Evolutionary conservation across 2,797 vertebrate genomes (phyloP).

Genomic region (Enteromius anoplus): DNA sequence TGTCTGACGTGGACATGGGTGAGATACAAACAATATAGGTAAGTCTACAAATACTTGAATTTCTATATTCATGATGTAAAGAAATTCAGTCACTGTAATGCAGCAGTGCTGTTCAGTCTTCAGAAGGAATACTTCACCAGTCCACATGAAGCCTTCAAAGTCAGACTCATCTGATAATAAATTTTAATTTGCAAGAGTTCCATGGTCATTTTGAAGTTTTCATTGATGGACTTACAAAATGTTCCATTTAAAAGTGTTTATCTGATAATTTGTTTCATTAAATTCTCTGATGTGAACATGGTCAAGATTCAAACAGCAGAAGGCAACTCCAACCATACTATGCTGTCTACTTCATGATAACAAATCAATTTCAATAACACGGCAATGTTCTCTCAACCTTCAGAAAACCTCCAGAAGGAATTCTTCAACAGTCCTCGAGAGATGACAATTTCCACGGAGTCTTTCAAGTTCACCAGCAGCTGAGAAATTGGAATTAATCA

Average conservation of each 20-base stretch:
- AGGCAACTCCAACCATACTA: not conserved
- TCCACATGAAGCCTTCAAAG: not conserved
- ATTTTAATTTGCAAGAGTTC: too few relatives aligned
- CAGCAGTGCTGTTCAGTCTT: not conserved
- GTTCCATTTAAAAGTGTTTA: not conserved
- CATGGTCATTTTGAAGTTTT: too few relatives aligned
- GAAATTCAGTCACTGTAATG: not conserved
- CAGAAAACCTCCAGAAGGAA: not conserved
- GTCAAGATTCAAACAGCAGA: conserved; percentile 1
- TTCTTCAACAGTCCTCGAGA: not conserved
- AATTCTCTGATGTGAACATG: not conserved
- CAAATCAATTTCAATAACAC: not conserved
- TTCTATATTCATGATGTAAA: not conserved
- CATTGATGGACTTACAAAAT: not conserved
- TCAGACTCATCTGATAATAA: too few relatives aligned
- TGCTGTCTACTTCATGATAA: not conserved
- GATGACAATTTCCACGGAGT: conserved; percentile 9
- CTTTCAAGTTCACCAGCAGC: conserved; percentile 19
- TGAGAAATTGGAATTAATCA: conserved; percentile 12
- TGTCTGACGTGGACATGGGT: not conserved
- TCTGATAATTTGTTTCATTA: not conserved
- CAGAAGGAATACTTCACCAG: not conserved
- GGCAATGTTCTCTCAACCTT: not conserved
- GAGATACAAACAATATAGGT: not conserved
- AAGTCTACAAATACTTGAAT: not conserved